A percentile compares a stretch with the other conserved stretches of the same genome.
Evolutionary conservation across 2,797 vertebrate species (phyloP).

Genomic region (Notolabrus celidotus): DNA sequence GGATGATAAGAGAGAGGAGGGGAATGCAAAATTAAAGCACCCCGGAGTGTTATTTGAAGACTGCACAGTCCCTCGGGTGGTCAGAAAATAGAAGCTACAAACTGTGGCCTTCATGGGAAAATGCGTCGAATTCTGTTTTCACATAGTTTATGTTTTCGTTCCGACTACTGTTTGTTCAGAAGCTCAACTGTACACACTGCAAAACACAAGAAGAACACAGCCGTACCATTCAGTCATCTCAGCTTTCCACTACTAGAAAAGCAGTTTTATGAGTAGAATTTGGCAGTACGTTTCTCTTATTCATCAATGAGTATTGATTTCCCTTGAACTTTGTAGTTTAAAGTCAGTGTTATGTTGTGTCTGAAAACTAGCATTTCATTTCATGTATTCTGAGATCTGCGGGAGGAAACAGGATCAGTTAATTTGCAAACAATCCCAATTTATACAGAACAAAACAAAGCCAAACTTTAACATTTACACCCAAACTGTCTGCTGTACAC

Average conservation of each 20-base stretch:
- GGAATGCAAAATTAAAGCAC: constrained; percentile 34
- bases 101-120: constrained; percentile 73
- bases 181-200: neutral
- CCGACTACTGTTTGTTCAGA: constrained; percentile 21
- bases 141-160: constrained; percentile 3
- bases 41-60: constrained; percentile 41
- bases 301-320: too few relatives aligned
- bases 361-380: too few relatives aligned
- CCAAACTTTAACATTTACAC: too few relatives aligned
- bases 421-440: too few relatives aligned
- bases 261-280: neutral
- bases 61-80: constrained; percentile 54
- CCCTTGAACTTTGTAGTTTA: too few relatives aligned
- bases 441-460: too few relatives aligned
- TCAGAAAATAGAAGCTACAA: constrained; percentile 52
- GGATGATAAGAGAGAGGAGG: constrained; percentile 8
- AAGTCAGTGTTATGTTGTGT: too few relatives aligned
- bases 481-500: too few relatives aligned
- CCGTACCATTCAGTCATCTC: neutral
- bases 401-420: too few relatives aligned
- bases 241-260: neutral
- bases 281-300: neutral
- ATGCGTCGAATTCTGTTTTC: constrained; percentile 19
- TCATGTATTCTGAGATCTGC: too few relatives aligned
- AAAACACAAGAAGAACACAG: neutral